phyloP scores from a whole-genome alignment of 1,140 invertebrate genomes.

The Drosophila tropicalis region DNA sequence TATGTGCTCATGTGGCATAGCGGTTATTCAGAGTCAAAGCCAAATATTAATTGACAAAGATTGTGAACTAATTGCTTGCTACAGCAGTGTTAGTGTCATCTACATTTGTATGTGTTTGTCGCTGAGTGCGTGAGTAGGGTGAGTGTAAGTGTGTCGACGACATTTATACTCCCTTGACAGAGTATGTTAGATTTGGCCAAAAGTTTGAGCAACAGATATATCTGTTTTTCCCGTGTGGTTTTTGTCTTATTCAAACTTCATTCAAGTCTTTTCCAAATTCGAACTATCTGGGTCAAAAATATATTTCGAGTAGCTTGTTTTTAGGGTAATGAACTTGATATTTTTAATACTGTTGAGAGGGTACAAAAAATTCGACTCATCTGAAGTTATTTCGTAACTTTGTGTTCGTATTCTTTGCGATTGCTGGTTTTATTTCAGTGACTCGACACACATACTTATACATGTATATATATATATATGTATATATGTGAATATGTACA shows the following conservation, averaged over 20 bases:
- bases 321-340: too few relatives aligned
- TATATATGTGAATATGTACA: too few relatives aligned
- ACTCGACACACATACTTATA: background rate
- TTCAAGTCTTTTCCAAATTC: too few relatives aligned
- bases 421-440: constrained; percentile 1
- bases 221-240: background rate
- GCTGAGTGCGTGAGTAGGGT: background rate
- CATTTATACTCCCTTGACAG: background rate
- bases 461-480: background rate
- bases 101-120: background rate
- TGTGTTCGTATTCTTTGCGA: background rate
- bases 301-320: too few relatives aligned
- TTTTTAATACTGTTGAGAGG: background rate
- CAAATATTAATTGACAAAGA: constrained; percentile 19
- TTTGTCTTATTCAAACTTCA: too few relatives aligned
- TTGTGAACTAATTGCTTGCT: constrained; percentile 14
- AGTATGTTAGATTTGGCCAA: background rate
- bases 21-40: constrained; percentile 9
- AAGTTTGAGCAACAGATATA: background rate
- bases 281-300: too few relatives aligned
- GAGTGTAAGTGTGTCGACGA: background rate
- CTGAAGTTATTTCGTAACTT: background rate
- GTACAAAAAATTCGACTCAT: background rate
- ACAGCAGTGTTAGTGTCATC: constrained; percentile 3
- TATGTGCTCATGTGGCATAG: background rate